A percentile compares a stretch with the other conserved stretches of the same genome.
Conservation (phyloP, 2,797 vertebrate genomes). For the Rhinichthys osculus region DNA sequence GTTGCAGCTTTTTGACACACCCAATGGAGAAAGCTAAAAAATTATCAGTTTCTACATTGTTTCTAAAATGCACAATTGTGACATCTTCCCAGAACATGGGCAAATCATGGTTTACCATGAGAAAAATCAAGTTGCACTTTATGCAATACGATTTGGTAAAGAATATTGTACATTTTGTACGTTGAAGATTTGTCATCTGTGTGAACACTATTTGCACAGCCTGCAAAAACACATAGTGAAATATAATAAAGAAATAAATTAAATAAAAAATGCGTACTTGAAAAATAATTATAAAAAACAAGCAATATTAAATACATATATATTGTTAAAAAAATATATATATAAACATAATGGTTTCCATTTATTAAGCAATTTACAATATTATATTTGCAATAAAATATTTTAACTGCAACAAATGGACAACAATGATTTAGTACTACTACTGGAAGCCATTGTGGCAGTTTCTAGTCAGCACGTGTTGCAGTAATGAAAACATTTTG, state of each 20-base stretch:
- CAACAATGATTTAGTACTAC: not conserved
- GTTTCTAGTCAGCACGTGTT: slow-evolving; percentile 7
- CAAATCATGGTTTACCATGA: not conserved
- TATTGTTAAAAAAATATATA: too few relatives aligned
- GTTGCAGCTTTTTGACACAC: slow-evolving; percentile 59
- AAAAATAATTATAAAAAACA: not conserved
- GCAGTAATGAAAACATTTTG: slow-evolving; percentile 37
- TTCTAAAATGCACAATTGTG: slow-evolving; percentile 40
- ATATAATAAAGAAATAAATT: not conserved
- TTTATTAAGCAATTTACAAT: not conserved
- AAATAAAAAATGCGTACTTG: not conserved
- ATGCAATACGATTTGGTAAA: not conserved
- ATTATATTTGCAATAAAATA: not conserved
- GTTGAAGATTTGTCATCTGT: not conserved
- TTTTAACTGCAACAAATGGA: not conserved
- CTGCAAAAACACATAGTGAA: not conserved
- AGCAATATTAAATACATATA: not conserved
- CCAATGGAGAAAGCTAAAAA: slow-evolving; percentile 53
- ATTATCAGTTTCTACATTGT: slow-evolving; percentile 36
- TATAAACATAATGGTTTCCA: not conserved
- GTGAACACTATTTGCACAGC: not conserved
- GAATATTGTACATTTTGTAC: not conserved
- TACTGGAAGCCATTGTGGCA: not conserved
- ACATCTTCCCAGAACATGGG: slow-evolving; percentile 44
- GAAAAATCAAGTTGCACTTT: not conserved